Evolutionary conservation across 2,888 invertebrate species (phyloP), one percentile per base, ranked within the genome.

Genomic region (Ormyrus pomaceus): DNA sequence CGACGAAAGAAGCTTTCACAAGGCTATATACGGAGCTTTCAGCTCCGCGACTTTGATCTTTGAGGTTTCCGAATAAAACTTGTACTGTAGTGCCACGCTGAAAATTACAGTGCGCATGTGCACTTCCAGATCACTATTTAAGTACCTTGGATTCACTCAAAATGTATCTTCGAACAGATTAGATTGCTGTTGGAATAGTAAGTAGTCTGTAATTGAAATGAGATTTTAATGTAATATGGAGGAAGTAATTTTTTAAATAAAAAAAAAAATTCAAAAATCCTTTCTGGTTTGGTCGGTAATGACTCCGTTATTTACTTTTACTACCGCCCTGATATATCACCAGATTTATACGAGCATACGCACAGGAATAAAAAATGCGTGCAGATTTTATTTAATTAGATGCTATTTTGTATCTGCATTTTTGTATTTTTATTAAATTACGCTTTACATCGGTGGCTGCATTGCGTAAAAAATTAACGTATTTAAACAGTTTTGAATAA

Each of bases 31-130:
- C 65, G 48, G 7, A 62, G 50, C 71, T 78, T 73, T 64, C 64
- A 75, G 53, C 13, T 68, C 6, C 2, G 50, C 59, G 58, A 64
- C 80, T 77, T 73, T 80, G 80, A 80, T 80, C 80, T 77, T 77
- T 72, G 77, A 69, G 77, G 73, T 77, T 77, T 73, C 73, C 58
- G 10, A 77, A 73, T 77, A 73, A 77, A 76, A 61, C 72, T 58
- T 46, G 19, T 10, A 2, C 7, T n/a, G 9, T 59, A 61, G 34
- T 64, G 72, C 72, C 61, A 72, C 77, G 72, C 66, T 66, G 53
- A 72, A 77, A 77, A 48, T 72, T 71, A 72, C 69, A 59, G 34
- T 9, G 19, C 56, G 10, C 11, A 8, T 5, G 34, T 45, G 56
- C 34, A 11, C 46, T 50, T 69, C 69, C 50, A 48, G 11, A 77